phyloP scores from a whole-genome alignment of 2,888 invertebrate genomes.

The Cataglyphis livida region DNA sequence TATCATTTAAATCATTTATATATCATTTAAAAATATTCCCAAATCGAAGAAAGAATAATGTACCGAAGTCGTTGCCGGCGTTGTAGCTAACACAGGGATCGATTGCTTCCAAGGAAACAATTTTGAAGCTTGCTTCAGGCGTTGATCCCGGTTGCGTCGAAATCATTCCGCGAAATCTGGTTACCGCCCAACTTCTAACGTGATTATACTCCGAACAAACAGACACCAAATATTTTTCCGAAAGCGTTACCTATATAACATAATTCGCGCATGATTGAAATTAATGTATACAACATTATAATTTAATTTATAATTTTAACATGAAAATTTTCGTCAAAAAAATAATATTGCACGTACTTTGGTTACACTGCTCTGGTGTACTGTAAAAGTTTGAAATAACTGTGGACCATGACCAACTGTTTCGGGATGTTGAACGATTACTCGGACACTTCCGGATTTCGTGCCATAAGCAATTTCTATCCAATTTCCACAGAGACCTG shows the following conservation, averaged over 20 bases:
- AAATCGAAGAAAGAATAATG: constrained; percentile 1
- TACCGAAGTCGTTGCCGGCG: constrained; percentile 88
- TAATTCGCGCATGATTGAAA: background rate
- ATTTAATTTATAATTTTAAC: constrained; percentile 16
- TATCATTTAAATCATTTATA: too few relatives aligned
- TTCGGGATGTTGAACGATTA: constrained; percentile 99
- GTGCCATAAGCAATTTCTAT: constrained; percentile 99
- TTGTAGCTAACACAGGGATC: constrained; percentile 89
- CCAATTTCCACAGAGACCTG: constrained; percentile 99
- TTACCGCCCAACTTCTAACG: constrained; percentile 98
- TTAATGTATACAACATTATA: background rate
- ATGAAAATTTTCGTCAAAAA: background rate
- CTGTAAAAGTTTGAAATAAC: constrained; percentile 98
- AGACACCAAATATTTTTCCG: constrained; percentile 97
- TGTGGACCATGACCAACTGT: constrained; percentile 99
- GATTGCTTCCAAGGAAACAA: constrained; percentile 92
- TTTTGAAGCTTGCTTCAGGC: constrained; percentile 98
- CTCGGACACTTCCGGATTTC: constrained; percentile 96
- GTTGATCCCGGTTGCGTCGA: constrained; percentile 99
- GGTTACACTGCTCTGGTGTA: constrained; percentile 97
- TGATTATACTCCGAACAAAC: constrained; percentile 99
- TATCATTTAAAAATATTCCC: background rate
- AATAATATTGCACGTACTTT: constrained; percentile 88
- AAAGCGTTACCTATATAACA: constrained; percentile 92
- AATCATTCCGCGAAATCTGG: constrained; percentile 98